phyloP scores from a whole-genome alignment of 2,113 vertebrate species.

The Caranx ignobilis region DNA sequence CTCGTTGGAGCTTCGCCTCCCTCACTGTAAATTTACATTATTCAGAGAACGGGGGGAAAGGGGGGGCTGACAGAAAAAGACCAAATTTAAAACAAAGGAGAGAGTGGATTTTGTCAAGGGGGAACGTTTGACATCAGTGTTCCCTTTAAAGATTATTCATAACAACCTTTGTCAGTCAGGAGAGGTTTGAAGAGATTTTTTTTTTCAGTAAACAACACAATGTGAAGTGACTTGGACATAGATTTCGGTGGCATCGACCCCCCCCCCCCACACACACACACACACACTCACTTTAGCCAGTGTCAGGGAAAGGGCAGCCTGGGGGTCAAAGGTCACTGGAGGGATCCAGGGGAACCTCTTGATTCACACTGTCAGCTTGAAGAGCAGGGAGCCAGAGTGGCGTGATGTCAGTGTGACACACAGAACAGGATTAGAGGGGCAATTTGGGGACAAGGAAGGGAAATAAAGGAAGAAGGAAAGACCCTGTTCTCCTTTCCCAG shows the following conservation, averaged over 20 bases:
- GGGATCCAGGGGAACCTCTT: slow-evolving; percentile 55
- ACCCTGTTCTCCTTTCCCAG: slow-evolving; percentile 21
- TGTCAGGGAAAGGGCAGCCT: slow-evolving; percentile 81
- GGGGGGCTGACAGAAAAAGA: slow-evolving; percentile 12
- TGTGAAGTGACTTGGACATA: background rate
- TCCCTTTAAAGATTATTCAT: slow-evolving; percentile 13
- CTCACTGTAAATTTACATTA: slow-evolving; percentile 37
- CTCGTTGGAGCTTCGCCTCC: slow-evolving; percentile 14
- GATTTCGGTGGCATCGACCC: slow-evolving; percentile 22
- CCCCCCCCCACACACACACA: slow-evolving; percentile 69
- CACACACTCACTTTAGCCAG: slow-evolving; percentile 74
- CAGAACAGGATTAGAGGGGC: slow-evolving; percentile 84
- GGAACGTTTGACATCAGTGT: background rate
- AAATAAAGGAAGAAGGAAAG: slow-evolving; percentile 67
- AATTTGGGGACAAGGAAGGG: slow-evolving; percentile 74
- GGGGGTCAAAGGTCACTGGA: slow-evolving; percentile 52
- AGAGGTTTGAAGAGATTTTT: background rate
- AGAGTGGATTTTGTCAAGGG: background rate
- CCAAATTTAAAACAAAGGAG: background rate
- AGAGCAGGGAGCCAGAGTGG: slow-evolving; percentile 74
- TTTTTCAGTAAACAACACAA: slow-evolving; percentile 1
- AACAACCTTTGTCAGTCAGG: background rate
- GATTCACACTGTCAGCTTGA: slow-evolving; percentile 79
- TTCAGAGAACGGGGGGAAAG: background rate
- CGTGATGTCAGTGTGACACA: slow-evolving; percentile 80